phyloP scores from a whole-genome alignment of 1,140 invertebrate species.

The Drosophila fuyamai region DNA sequence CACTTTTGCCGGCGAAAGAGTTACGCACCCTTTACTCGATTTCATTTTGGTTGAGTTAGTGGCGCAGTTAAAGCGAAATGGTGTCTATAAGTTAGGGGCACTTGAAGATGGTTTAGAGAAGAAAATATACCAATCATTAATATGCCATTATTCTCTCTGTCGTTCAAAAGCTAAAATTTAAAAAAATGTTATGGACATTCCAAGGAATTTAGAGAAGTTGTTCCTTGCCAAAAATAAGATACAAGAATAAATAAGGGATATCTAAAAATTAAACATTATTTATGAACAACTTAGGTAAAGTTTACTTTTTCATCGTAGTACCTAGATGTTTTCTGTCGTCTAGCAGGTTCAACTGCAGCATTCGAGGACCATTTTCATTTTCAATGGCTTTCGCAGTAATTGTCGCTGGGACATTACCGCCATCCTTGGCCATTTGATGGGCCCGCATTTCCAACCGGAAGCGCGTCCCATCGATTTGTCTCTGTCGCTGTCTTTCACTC shows the following conservation, averaged over 20 bases:
- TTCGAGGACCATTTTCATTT: conserved; percentile 8
- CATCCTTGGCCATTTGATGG: conserved; percentile 44
- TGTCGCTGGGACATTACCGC: conserved; percentile 18
- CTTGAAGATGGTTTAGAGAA: neutral
- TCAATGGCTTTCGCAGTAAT: conserved; percentile 27
- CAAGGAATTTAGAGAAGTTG: too few species aligned
- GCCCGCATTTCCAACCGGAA: conserved; percentile 31
- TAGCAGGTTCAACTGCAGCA: conserved; percentile 1
- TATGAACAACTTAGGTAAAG: neutral
- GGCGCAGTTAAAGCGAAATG: conserved; percentile 24
- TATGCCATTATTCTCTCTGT: too few species aligned
- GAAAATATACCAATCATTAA: neutral
- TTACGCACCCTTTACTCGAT: conserved; percentile 6
- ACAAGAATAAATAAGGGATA: too few species aligned
- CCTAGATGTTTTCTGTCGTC: neutral
- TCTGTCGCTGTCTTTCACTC: conserved; percentile 40
- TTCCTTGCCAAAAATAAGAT: too few species aligned
- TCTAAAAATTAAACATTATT: neutral
- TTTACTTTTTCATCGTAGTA: neutral
- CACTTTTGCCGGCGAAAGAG: conserved; percentile 17
- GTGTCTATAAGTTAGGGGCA: conserved; percentile 27
- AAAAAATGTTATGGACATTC: too few species aligned
- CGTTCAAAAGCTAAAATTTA: too few species aligned
- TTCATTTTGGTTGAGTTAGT: conserved; percentile 42
- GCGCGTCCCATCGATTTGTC: conserved; percentile 57